A percentile compares a stretch with the other conserved stretches of the same genome.
Conservation (phyloP, 2,888 invertebrate genomes). For the Netelia melanura region DNA sequence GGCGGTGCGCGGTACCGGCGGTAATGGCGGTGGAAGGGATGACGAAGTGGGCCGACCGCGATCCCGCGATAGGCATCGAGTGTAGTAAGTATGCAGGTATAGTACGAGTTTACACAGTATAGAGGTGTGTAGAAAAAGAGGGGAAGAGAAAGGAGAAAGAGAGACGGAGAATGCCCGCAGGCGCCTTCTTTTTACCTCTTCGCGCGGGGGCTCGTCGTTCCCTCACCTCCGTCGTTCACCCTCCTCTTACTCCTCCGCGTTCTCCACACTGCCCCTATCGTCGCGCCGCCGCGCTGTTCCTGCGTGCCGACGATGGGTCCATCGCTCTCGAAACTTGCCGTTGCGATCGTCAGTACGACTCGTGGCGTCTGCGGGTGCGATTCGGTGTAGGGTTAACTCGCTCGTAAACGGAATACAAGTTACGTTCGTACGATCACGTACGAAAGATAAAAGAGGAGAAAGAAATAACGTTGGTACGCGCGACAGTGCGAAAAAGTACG, state of each 20-base stretch:
- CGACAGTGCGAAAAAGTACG: not conserved
- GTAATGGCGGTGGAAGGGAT: not conserved
- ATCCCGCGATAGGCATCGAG: not conserved
- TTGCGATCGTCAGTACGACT: constrained; percentile 72
- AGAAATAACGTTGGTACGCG: not conserved
- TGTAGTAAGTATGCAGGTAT: not conserved
- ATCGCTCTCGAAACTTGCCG: constrained; percentile 49
- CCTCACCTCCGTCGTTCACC: not conserved
- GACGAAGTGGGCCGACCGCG: constrained; percentile 27
- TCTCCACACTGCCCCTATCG: constrained; percentile 19
- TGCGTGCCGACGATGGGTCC: constrained; percentile 61
- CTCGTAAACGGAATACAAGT: not conserved
- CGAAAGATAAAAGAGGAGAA: not conserved
- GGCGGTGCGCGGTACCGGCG: too few relatives aligned
- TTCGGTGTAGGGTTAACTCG: constrained; percentile 7
- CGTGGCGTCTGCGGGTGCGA: constrained; percentile 72
- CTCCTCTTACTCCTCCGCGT: not conserved
- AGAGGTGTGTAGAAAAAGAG: constrained; percentile 27
- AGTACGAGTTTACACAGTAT: not conserved
- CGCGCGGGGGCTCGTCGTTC: constrained; percentile 55
- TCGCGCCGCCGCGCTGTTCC: constrained; percentile 54
- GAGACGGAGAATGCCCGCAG: constrained; percentile 20
- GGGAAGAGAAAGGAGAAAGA: constrained; percentile 10
- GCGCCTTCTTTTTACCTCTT: constrained; percentile 56
- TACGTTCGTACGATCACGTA: not conserved